These are phyloP conservation scores for Drosophila colorata DNA, from an alignment of 2,888 invertebrate species.

Conservation along the genomic window DNA sequence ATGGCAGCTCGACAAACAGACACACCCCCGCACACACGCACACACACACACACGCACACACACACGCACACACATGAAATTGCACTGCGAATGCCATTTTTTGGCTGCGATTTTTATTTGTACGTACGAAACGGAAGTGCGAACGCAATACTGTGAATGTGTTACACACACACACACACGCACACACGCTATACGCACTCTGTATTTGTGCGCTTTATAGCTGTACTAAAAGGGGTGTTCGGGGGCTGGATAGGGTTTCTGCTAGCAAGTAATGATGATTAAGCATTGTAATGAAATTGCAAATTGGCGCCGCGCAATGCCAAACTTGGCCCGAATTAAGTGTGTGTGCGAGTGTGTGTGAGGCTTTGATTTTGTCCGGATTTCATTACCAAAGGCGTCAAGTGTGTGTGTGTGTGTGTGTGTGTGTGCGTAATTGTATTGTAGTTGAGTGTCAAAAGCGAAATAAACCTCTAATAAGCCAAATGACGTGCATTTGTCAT, in stretches of 20 bases:
- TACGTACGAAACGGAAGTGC: constrained; percentile 60
- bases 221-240: constrained; percentile 10
- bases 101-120: constrained; percentile 50
- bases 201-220: constrained; percentile 49
- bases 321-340: constrained; percentile 40
- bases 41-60: constrained; percentile 6
- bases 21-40: neutral
- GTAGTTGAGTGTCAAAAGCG: constrained; percentile 77
- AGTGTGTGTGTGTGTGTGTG: constrained; percentile 12
- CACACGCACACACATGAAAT: constrained; percentile 22
- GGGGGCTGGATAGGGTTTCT: constrained; percentile 1
- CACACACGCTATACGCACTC: constrained; percentile 8
- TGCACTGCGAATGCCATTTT: constrained; percentile 60
- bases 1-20: constrained; percentile 52
- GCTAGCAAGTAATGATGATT: constrained; percentile 76
- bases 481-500: constrained; percentile 77
- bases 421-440: constrained; percentile 64
- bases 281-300: constrained; percentile 81
- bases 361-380: constrained; percentile 62
- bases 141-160: constrained; percentile 74
- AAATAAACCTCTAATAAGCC: constrained; percentile 78
- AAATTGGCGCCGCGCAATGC: constrained; percentile 69
- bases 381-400: constrained; percentile 64
- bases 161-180: constrained; percentile 33
- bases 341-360: constrained; percentile 13